Evolutionary conservation across 2,113 vertebrate genomes (phyloP).

Genomic region (Brachypodius melanocephalos): DNA sequence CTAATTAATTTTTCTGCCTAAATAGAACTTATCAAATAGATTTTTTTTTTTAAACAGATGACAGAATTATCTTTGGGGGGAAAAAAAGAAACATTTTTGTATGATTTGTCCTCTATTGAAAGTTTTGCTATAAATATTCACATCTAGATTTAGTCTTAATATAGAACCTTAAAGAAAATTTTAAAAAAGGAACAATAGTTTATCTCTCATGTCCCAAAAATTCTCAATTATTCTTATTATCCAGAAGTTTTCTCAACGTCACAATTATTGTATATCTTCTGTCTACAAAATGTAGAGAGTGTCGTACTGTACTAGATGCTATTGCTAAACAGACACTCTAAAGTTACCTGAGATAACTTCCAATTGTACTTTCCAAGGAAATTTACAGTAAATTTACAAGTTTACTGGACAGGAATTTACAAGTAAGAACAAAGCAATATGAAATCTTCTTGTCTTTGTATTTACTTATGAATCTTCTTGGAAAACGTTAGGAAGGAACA

Average conservation of each 20-base stretch:
- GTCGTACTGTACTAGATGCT: neutral
- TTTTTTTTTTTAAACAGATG: neutral
- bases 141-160: neutral
- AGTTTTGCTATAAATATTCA: neutral
- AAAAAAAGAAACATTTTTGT: fast-evolving
- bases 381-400: neutral
- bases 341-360: neutral
- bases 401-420: neutral
- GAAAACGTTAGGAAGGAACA: neutral
- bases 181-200: neutral
- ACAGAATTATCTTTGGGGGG: neutral
- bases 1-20: neutral
- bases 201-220: neutral
- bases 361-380: neutral
- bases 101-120: neutral
- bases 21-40: neutral
- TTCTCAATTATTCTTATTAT: neutral
- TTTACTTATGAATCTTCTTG: neutral
- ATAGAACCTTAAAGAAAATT: neutral
- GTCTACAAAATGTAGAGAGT: neutral
- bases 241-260: neutral
- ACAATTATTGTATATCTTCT: neutral
- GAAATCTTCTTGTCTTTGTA: neutral
- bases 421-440: neutral
- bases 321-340: neutral